Evolutionary conservation across 2,113 vertebrate genomes (phyloP).

Genomic region (Aegotheles bennettii): DNA sequence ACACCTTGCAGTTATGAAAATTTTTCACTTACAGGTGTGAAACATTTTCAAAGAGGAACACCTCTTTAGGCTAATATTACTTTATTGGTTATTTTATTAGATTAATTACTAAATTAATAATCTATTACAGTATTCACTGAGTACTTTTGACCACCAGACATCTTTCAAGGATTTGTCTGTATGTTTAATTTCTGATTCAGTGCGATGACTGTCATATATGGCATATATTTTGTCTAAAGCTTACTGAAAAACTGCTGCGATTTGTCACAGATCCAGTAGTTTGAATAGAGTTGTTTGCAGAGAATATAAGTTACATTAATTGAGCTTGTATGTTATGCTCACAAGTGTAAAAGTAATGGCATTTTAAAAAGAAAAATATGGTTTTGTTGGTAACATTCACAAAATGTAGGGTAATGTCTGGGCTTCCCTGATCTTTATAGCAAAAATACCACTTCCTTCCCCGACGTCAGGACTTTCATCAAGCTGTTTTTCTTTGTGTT

Average conservation of each 20-base stretch:
- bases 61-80: neutral
- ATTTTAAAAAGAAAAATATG: neutral
- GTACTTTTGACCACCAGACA: neutral
- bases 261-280: neutral
- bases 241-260: neutral
- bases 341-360: neutral
- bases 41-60: neutral
- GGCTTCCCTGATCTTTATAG: neutral
- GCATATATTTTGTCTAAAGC: neutral
- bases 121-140: neutral
- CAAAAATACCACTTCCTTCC: neutral
- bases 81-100: neutral
- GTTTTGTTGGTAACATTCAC: rapidly evolving
- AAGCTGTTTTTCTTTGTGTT: neutral
- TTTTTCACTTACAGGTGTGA: neutral
- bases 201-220: neutral
- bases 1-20: neutral
- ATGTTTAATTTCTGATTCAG: neutral
- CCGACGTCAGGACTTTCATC: neutral
- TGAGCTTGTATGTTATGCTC: neutral
- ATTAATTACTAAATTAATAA: neutral
- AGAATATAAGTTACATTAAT: neutral
- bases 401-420: neutral
- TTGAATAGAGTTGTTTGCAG: neutral
- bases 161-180: neutral